Percentiles rank a stretch among this genome's conserved stretches.
phyloP scores from a whole-genome alignment of 2,888 invertebrate species.

The Drosophila quinaria region DNA sequence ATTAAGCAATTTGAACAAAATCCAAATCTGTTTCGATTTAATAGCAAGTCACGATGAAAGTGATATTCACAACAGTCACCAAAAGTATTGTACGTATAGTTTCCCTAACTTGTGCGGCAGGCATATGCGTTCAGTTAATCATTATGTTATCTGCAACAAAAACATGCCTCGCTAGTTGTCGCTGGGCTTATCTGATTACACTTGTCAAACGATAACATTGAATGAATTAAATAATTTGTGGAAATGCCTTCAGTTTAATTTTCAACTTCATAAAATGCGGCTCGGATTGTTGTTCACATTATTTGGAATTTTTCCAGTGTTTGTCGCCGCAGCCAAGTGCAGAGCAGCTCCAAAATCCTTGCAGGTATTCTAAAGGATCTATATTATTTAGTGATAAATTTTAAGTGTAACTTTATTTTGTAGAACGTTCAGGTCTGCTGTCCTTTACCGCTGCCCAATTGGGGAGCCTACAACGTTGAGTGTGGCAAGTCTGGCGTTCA shows the following conservation, averaged over 20 bases:
- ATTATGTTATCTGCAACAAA: slow-evolving; percentile 14
- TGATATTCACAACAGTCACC: neutral
- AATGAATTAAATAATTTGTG: neutral
- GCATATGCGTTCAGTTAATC: slow-evolving; percentile 19
- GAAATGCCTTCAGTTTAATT: slow-evolving; percentile 17
- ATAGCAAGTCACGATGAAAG: slow-evolving; percentile 12
- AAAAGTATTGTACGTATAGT: neutral
- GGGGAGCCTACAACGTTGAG: slow-evolving; percentile 60
- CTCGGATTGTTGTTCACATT: neutral
- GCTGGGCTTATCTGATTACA: slow-evolving; percentile 7
- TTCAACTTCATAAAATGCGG: slow-evolving; percentile 28
- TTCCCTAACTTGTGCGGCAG: neutral
- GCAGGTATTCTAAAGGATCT: slow-evolving; percentile 40
- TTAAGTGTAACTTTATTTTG: neutral
- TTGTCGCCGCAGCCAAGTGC: slow-evolving; percentile 49
- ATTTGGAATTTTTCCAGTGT: neutral
- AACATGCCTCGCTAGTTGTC: slow-evolving; percentile 31
- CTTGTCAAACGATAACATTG: neutral
- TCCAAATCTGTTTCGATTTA: neutral
- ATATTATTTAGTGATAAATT: too few relatives aligned
- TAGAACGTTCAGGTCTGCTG: slow-evolving; percentile 68
- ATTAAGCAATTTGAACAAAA: slow-evolving; percentile 22
- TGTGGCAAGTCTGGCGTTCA: slow-evolving; percentile 57
- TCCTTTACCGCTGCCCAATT: slow-evolving; percentile 65
- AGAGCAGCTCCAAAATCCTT: slow-evolving; percentile 59